Base-by-base conservation (phyloP, 2,888 invertebrate species). In the Scotopteryx bipunctaria region DNA sequence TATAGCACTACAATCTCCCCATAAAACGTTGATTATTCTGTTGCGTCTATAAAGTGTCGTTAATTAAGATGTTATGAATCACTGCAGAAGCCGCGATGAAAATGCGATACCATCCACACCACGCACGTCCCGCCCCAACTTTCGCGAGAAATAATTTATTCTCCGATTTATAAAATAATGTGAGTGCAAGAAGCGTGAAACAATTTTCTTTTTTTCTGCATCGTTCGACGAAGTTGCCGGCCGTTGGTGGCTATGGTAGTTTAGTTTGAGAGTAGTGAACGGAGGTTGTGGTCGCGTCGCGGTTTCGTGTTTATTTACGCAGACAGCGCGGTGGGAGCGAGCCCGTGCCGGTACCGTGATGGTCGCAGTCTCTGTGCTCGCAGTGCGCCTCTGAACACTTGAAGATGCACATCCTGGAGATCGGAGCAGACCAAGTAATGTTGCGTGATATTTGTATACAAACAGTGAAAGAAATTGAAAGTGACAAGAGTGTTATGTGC, bases 351-450 rank as follows among this genome's bases (percentile, higher is more conserved):
- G 64, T 56, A 60, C 53, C 71, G 81, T 74, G 73, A 81, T 81
- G 83, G 75, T 67, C 76, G 58, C 72, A n/a, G n/a, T n/a, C n/a
- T n/a, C n/a, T n/a, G n/a, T n/a, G n/a, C n/a, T n/a, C n/a, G n/a
- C n/a, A 76, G 67, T 62, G 57, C 63, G 53, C 57, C 59, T 59
- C 68, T 78, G 72, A 77, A 65, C 57, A 66, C 57, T 60, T 56
- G 62, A 83, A 77, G 61, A 91, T 91, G 91, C 91, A 91, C 64
- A 86, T 91, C 71, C 76, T 91, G 74, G 91, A 91, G 66, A 83
- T 91, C 55, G 90, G 90, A 70, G 86, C 86, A 52, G 91, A 91
- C 57, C 90, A 91, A 80, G 91, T 91, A 91, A 86, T 59, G 41
- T 61, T 56, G 44, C 63, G 57, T 66, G 50, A 57, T 64, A 68